Percentiles rank a stretch among this genome's conserved stretches.
These are phyloP conservation scores for Steinernema scapterisci DNA, from an alignment of 2,888 invertebrate species.

Conservation along the genomic window DNA sequence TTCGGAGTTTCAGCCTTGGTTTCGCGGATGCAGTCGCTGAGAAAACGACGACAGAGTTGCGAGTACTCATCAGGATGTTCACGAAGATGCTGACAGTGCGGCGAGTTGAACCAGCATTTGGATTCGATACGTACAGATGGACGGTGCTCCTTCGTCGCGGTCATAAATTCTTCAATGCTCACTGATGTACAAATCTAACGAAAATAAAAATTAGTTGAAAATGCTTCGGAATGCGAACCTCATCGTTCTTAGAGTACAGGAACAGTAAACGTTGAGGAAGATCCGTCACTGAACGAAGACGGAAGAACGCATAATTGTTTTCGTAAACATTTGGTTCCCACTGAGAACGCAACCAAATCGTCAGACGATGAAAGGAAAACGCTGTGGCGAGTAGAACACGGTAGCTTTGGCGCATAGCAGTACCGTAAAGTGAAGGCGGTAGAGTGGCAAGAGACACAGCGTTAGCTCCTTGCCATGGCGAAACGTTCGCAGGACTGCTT, in stretches of 20 bases:
- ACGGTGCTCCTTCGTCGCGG: conserved; percentile 71
- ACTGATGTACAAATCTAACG: conserved; percentile 35
- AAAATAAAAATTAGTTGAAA: neutral
- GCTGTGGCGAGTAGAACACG: conserved; percentile 52
- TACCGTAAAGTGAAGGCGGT: conserved; percentile 52
- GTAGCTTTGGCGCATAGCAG: conserved; percentile 49
- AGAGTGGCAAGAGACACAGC: conserved; percentile 62
- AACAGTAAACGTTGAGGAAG: conserved; percentile 73
- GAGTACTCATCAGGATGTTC: conserved; percentile 71
- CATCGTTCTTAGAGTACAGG: conserved; percentile 76
- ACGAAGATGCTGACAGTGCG: conserved; percentile 78
- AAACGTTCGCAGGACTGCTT: conserved; percentile 62
- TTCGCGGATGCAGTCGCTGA: conserved; percentile 10
- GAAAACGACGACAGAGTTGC: conserved; percentile 44
- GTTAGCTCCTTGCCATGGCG: conserved; percentile 59
- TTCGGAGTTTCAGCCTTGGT: neutral
- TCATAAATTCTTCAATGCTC: conserved; percentile 38
- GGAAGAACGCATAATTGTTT: conserved; percentile 60
- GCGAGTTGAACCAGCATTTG: conserved; percentile 76
- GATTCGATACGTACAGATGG: conserved; percentile 74
- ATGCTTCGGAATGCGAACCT: conserved; percentile 69
- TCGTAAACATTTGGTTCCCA: conserved; percentile 55
- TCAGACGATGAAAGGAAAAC: conserved; percentile 57
- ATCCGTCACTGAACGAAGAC: conserved; percentile 54
- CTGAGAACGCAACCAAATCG: conserved; percentile 58